A percentile compares a stretch with the other conserved stretches of the same genome.
Conservation (phyloP, 2,113 vertebrate species). For the Anhinga rufa region DNA sequence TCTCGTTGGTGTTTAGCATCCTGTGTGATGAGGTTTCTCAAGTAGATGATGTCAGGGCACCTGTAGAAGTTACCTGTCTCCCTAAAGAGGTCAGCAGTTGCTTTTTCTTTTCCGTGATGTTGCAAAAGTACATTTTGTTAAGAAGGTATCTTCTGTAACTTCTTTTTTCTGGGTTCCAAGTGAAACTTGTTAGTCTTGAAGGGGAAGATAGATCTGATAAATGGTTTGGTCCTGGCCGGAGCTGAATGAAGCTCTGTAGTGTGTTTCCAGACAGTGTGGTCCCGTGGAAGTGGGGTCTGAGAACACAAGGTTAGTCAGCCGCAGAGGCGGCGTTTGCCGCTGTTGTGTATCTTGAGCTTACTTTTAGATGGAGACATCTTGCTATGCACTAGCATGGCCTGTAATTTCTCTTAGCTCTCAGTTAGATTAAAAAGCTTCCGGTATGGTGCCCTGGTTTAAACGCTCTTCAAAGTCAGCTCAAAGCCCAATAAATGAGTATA, state of each 20-base stretch:
- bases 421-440: not conserved
- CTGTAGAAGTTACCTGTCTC: not conserved
- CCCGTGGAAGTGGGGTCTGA: not conserved
- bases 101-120: not conserved
- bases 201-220: not conserved
- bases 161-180: not conserved
- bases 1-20: not conserved
- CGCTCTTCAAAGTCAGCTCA: not conserved
- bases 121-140: not conserved
- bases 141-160: not conserved
- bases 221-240: not conserved
- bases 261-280: not conserved
- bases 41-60: not conserved
- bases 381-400: not conserved
- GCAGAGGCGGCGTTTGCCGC: not conserved
- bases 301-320: not conserved
- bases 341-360: not conserved
- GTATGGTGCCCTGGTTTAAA: not conserved
- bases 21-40: not conserved
- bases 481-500: not conserved
- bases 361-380: not conserved
- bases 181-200: not conserved
- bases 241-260: not conserved
- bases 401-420: not conserved
- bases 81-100: too few relatives aligned